Conservation (phyloP, 2,113 vertebrate genomes). For the Vicugna pacos region DNA sequence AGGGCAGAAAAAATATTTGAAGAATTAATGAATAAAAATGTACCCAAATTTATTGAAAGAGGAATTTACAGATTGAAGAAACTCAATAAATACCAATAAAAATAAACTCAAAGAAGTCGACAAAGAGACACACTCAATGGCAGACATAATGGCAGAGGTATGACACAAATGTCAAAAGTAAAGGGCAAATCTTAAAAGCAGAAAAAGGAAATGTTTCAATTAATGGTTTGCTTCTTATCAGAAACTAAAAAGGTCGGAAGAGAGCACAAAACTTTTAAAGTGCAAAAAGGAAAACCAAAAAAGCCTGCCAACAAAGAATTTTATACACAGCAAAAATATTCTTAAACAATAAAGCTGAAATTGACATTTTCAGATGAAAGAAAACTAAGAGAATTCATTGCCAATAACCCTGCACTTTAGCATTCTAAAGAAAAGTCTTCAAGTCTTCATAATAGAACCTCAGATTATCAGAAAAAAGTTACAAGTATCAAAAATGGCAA, state of each 20-base stretch:
- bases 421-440: constrained; percentile 4
- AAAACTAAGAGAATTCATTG: neutral
- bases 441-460: neutral
- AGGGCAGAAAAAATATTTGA: neutral
- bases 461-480: neutral
- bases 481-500: neutral
- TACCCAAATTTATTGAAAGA: neutral
- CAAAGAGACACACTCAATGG: neutral
- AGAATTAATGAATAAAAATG: neutral
- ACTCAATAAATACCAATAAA: neutral
- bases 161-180: constrained; percentile 48
- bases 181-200: constrained; percentile 29
- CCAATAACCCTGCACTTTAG: neutral
- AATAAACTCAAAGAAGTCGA: constrained; percentile 34
- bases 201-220: neutral
- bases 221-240: neutral
- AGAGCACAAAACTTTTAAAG: neutral
- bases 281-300: neutral
- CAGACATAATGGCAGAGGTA: constrained; percentile 1
- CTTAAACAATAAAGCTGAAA: constrained; percentile 10
- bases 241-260: constrained; percentile 31
- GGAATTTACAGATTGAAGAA: neutral
- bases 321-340: neutral
- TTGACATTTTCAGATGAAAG: constrained; percentile 40
- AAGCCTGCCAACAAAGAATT: neutral